phyloP scores from a whole-genome alignment of 2,113 vertebrate genomes.

The Lethenteron camtschaticum region DNA sequence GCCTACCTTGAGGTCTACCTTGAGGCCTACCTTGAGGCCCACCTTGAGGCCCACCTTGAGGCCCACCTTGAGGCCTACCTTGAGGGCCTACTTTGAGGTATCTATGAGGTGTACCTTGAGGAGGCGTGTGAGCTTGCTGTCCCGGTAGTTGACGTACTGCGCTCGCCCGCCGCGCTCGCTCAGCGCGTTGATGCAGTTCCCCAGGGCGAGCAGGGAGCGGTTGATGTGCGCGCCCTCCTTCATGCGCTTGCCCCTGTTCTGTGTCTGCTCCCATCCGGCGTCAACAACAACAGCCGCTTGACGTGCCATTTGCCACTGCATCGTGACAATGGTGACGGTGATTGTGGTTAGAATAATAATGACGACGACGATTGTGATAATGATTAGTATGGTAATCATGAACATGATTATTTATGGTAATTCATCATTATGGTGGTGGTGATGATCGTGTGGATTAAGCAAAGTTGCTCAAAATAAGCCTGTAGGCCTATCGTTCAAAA shows the following conservation, averaged over 20 bases:
- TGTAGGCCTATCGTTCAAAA: background rate
- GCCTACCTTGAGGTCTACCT: too few relatives aligned
- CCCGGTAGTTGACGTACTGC: slow-evolving; percentile 67
- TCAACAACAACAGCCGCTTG: background rate
- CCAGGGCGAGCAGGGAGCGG: slow-evolving; percentile 60
- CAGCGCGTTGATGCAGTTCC: slow-evolving; percentile 77
- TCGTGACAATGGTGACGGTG: too few relatives aligned
- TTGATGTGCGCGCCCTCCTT: slow-evolving; percentile 86
- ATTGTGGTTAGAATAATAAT: too few relatives aligned
- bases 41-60: too few relatives aligned
- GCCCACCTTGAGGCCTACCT: too few relatives aligned
- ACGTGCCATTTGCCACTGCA: too few relatives aligned
- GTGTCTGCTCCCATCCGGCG: slow-evolving; percentile 26
- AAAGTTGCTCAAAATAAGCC: background rate
- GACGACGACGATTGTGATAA: background rate
- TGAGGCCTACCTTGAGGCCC: slow-evolving; percentile 42
- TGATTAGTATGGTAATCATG: too few relatives aligned
- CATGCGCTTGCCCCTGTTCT: slow-evolving; percentile 61
- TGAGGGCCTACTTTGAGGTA: too few relatives aligned
- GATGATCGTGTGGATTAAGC: background rate
- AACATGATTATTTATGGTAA: background rate
- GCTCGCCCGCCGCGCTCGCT: slow-evolving; percentile 31
- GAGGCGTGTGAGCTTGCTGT: slow-evolving; percentile 74
- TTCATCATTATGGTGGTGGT: background rate
- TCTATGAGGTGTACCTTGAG: slow-evolving; percentile 36